Percentiles rank a stretch among this genome's conserved stretches.
These are phyloP conservation scores for Bradysia coprophila DNA, from an alignment of 1,140 invertebrate genomes.

Conservation along the genomic window DNA sequence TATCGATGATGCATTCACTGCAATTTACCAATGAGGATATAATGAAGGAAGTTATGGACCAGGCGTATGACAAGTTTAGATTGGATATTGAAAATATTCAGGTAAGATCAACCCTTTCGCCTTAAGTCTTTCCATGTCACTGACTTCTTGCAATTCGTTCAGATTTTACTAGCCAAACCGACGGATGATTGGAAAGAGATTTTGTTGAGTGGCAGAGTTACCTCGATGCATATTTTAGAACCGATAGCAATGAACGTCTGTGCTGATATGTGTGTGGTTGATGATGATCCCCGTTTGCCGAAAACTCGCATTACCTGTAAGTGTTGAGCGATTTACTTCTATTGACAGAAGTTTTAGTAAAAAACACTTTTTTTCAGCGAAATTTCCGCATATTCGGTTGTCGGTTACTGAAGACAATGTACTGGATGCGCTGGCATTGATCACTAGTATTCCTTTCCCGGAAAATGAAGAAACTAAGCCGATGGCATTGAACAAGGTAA, in stretches of 20 bases:
- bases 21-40: slow-evolving; percentile 43
- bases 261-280: slow-evolving; percentile 70
- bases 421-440: slow-evolving; percentile 30
- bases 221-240: slow-evolving; percentile 48
- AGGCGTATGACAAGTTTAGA: slow-evolving; percentile 77
- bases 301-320: slow-evolving; percentile 48
- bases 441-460: slow-evolving; percentile 54
- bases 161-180: slow-evolving; percentile 39
- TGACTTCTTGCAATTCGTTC: no score
- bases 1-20: slow-evolving; percentile 32
- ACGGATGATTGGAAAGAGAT: slow-evolving; percentile 57
- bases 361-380: slow-evolving; percentile 8
- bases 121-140: no score
- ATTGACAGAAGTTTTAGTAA: no score
- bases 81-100: slow-evolving; percentile 69
- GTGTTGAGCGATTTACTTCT: no score
- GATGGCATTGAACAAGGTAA: slow-evolving; percentile 3
- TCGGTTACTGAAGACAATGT: slow-evolving; percentile 37
- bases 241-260: slow-evolving; percentile 64
- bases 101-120: no score
- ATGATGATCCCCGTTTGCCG: slow-evolving; percentile 74
- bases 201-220: slow-evolving; percentile 28
- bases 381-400: slow-evolving; percentile 33
- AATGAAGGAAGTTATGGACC: slow-evolving; percentile 44
- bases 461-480: slow-evolving; percentile 25